Evolutionary conservation across 2,888 invertebrate species (phyloP), one percentile per base, ranked within the genome.

Genomic region (Tiliacea citrago): DNA sequence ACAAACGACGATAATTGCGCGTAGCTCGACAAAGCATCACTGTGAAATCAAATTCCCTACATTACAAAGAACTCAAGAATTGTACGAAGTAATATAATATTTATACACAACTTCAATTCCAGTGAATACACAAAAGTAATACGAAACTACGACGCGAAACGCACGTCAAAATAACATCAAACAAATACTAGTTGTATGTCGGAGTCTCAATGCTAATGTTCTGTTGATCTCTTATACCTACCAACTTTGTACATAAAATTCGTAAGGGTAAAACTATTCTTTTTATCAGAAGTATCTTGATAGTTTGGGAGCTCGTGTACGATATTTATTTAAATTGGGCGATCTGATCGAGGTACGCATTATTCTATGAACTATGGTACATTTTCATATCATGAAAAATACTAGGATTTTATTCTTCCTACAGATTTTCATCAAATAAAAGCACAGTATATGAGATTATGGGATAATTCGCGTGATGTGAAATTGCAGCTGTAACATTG

Each of bases 181-280:
- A 73, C 58, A 69, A 62, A 62, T 73, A 77, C 53, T 69, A 60
- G 69, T 68, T 55, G 35, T 69, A 61, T 65, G 53, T 57, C 29
- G 35, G 66, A 66, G 68, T 69, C 62, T 67, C 67, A 63, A 69
- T 73, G 70, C 68, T 82, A 80, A 82, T 82, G 71, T 82, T 49
- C 63, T 68, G 69, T 82, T 77, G 80, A 82, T 79, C 75, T 82
- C 60, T 47, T 57, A 18, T n/a, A 66, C 29, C 42, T 18, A 60
- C 1, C 68, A 79, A 85, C 61, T 82, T 85, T 62, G 45, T 42
- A 68, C 63, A 81, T 77, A 75, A 77, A 79, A 69, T 79, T 68
- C 55, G 67, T 65, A 45, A 77, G 66, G 68, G 75, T 68, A 66
- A 61, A 85, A 77, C 61, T 73, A 83, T 39, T 62, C 70, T 83